A percentile compares a stretch with the other conserved stretches of the same genome.
phyloP scores from a whole-genome alignment of 2,797 vertebrate species.

The Pygocentrus nattereri region DNA sequence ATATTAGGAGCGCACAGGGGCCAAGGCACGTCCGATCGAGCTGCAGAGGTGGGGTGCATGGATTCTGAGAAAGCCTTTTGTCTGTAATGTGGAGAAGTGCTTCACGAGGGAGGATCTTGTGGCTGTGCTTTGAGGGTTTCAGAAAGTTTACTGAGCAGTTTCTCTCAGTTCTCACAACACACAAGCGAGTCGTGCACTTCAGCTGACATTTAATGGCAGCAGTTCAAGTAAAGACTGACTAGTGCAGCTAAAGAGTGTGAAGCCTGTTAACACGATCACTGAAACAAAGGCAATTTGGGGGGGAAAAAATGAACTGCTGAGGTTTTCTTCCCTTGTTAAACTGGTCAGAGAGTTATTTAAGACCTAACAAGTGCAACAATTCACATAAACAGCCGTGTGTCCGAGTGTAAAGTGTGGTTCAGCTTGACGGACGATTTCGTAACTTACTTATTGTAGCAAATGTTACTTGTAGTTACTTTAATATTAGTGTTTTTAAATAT shows the following conservation, averaged over 20 bases:
- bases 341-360: no score
- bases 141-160: background rate
- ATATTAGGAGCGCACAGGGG: background rate
- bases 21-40: background rate
- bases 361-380: no score
- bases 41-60: background rate
- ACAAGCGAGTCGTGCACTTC: background rate
- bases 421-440: background rate
- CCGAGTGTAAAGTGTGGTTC: no score
- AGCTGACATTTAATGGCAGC: constrained; percentile 6
- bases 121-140: constrained; percentile 26
- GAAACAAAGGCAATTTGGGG: no score
- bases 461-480: no score
- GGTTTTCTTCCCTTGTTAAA: background rate
- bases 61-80: constrained; percentile 30
- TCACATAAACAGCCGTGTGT: no score
- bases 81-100: constrained; percentile 3
- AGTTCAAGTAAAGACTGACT: background rate
- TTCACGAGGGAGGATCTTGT: background rate
- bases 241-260: background rate
- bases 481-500: no score
- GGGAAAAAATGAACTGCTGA: background rate
- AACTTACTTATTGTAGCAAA: background rate
- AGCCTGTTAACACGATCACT: background rate
- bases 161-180: background rate